These are phyloP conservation scores for Tridacna gigas DNA, from an alignment of 2,888 invertebrate genomes.

Conservation along the genomic window DNA sequence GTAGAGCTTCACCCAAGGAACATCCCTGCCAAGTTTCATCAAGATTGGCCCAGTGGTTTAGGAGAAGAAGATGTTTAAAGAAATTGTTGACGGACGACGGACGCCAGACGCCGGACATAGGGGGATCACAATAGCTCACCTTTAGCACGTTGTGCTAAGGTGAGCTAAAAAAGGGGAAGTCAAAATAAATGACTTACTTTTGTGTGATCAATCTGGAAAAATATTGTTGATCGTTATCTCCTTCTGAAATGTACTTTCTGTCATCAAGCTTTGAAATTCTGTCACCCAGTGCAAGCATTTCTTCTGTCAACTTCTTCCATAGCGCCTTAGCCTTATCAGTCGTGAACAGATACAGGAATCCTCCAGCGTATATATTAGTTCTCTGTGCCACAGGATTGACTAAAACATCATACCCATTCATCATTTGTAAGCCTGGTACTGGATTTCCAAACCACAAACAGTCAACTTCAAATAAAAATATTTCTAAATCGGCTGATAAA, in stretches of 20 bases:
- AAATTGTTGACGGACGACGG: too few species aligned
- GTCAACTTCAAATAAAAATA: slow-evolving; percentile 76
- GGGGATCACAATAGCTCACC: neutral
- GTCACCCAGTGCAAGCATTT: slow-evolving; percentile 61
- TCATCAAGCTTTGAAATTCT: slow-evolving; percentile 54
- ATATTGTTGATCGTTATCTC: slow-evolving; percentile 73
- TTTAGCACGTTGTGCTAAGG: neutral
- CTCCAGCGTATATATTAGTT: slow-evolving; percentile 65
- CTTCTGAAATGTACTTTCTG: slow-evolving; percentile 59
- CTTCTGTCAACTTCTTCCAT: slow-evolving; percentile 68
- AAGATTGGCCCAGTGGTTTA: too few species aligned
- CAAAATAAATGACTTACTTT: slow-evolving; percentile 53
- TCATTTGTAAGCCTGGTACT: slow-evolving; percentile 58
- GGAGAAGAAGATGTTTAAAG: too few species aligned
- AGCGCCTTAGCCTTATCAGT: slow-evolving; percentile 62
- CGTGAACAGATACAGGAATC: slow-evolving; percentile 70
- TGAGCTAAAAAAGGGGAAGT: too few species aligned
- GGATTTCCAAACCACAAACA: slow-evolving; percentile 75
- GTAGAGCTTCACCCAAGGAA: too few species aligned
- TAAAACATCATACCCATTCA: slow-evolving; percentile 63
- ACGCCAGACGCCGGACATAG: neutral
- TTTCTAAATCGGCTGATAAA: slow-evolving; percentile 60
- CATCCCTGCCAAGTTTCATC: too few species aligned
- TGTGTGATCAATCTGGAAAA: slow-evolving; percentile 61
- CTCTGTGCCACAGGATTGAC: slow-evolving; percentile 63